Evolutionary conservation across 2,113 vertebrate species (phyloP).

Genomic region (Otocyon megalotis): DNA sequence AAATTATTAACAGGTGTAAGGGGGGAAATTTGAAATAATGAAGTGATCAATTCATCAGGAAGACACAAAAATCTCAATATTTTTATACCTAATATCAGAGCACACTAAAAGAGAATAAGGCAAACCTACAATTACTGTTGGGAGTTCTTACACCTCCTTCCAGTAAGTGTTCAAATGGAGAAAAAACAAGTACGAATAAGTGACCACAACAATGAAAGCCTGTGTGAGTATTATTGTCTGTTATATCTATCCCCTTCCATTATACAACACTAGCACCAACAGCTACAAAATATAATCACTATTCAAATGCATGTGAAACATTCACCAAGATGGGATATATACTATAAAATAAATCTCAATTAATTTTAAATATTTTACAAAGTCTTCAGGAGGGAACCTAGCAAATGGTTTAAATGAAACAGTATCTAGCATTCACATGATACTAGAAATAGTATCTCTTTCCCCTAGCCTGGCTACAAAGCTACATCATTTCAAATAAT

Average conservation of each 20-base stretch:
- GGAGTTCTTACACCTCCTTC: neutral
- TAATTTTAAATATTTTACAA: neutral
- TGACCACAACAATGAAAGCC: neutral
- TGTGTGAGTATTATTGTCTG: neutral
- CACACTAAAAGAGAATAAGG: neutral
- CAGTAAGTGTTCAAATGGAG: neutral
- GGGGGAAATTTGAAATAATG: neutral
- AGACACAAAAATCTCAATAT: neutral
- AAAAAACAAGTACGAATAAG: neutral
- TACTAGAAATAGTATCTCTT: neutral
- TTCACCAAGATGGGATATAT: neutral
- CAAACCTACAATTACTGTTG: neutral
- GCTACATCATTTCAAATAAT: neutral
- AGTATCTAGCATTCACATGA: neutral
- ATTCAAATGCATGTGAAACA: neutral
- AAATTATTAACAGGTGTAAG: neutral
- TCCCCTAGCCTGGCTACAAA: neutral
- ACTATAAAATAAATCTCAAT: neutral
- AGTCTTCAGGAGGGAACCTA: neutral
- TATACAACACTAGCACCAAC: neutral
- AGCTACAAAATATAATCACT: neutral
- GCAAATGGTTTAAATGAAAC: neutral
- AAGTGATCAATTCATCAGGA: neutral
- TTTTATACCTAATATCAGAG: neutral
- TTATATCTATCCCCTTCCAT: neutral